These are phyloP conservation scores for Lagria hirta DNA, from an alignment of 2,888 invertebrate genomes.

Conservation along the genomic window DNA sequence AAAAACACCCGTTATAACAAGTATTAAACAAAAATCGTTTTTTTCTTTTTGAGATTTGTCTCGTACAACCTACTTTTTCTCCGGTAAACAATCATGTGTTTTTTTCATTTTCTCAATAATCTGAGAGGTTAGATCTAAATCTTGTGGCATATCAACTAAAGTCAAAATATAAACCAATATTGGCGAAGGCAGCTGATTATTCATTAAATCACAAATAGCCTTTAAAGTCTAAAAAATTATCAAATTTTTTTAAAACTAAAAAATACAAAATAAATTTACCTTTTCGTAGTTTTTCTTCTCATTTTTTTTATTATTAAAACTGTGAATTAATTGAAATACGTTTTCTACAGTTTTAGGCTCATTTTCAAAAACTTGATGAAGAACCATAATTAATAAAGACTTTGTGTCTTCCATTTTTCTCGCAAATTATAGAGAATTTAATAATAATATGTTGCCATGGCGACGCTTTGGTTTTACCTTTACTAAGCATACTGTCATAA, in stretches of 20 bases:
- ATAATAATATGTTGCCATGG: too few relatives aligned
- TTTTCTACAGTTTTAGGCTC: slow-evolving; percentile 45
- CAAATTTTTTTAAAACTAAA: slow-evolving; percentile 17
- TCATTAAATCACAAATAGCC: slow-evolving; percentile 45
- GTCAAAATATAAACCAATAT: slow-evolving; percentile 49
- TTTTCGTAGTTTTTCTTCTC: slow-evolving; percentile 46
- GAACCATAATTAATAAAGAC: slow-evolving; percentile 45
- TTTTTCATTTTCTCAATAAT: slow-evolving; percentile 41
- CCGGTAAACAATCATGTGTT: slow-evolving; percentile 38
- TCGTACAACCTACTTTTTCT: slow-evolving; percentile 28
- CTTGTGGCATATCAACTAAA: slow-evolving; percentile 47
- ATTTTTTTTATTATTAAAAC: slow-evolving; percentile 43
- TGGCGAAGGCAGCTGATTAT: slow-evolving; percentile 47
- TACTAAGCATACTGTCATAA: too few relatives aligned
- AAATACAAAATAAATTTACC: slow-evolving; percentile 24
- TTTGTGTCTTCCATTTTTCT: slow-evolving; percentile 46
- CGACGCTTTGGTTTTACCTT: too few relatives aligned
- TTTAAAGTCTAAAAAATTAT: slow-evolving; percentile 42
- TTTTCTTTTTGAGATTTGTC: not conserved
- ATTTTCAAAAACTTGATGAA: slow-evolving; percentile 47
- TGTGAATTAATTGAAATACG: slow-evolving; percentile 45
- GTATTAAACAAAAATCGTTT: not conserved
- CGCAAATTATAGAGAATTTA: too few relatives aligned
- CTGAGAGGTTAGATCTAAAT: slow-evolving; percentile 34
- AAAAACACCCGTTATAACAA: not conserved